phyloP scores from a whole-genome alignment of 2,888 invertebrate genomes.

The Thumatha senex region DNA sequence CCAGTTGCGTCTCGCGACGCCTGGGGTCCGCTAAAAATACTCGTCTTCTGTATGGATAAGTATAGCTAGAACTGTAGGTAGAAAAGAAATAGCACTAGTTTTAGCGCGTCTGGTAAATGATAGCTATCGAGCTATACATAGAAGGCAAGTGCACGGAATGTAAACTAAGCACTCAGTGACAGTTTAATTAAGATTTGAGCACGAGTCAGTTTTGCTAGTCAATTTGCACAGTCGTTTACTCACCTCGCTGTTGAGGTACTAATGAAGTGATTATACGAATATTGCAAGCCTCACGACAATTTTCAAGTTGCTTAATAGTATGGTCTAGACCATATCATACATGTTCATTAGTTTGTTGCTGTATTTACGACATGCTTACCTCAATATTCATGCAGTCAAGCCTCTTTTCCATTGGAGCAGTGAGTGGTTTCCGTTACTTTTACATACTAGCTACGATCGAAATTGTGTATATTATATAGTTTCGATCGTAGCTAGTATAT shows the following conservation, averaged over 20 bases:
- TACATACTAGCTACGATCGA: no score
- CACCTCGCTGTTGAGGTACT: constrained; percentile 1
- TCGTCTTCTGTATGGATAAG: no score
- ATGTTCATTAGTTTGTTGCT: constrained; percentile 5
- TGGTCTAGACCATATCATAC: constrained; percentile 3
- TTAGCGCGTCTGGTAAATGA: neutral
- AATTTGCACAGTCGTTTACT: constrained; percentile 17
- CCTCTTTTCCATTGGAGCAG: no score
- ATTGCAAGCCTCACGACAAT: constrained; percentile 1
- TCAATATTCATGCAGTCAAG: no score
- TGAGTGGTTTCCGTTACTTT: no score
- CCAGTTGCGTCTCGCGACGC: no score
- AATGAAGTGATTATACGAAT: constrained; percentile 20
- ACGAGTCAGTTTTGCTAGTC: constrained; percentile 11
- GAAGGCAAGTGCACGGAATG: neutral
- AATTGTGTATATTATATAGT: no score
- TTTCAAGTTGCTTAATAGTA: neutral
- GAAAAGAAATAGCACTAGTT: no score
- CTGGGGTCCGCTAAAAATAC: no score
- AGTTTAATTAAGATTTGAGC: constrained; percentile 14
- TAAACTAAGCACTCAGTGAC: constrained; percentile 3
- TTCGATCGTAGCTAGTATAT: no score
- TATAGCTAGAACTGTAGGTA: no score
- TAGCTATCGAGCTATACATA: neutral
- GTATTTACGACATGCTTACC: no score